Evolutionary conservation across 2,888 invertebrate species (phyloP).

Genomic region (Zele albiditarsus): DNA sequence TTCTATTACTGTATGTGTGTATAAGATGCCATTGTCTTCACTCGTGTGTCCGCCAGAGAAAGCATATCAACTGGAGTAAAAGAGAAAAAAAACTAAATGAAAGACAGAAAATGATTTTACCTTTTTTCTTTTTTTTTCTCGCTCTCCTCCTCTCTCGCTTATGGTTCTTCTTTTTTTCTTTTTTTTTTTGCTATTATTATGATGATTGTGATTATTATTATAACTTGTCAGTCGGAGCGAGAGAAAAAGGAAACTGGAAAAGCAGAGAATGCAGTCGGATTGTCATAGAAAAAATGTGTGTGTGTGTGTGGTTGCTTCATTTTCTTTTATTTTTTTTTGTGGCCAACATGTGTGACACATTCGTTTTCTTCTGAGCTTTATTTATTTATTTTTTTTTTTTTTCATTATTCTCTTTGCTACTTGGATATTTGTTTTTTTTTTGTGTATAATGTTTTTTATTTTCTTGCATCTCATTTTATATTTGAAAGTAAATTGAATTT

Average conservation of each 20-base stretch:
- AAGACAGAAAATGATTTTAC: conserved; percentile 25
- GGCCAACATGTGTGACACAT: conserved; percentile 12
- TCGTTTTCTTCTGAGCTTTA: conserved; percentile 14
- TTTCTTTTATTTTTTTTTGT: conserved; percentile 21
- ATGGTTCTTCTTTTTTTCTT: conserved; percentile 5
- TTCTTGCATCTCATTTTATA: not conserved
- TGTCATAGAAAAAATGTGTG: conserved; percentile 50
- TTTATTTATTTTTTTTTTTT: not conserved
- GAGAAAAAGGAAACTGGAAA: conserved; percentile 35
- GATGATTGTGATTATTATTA: conserved; percentile 55
- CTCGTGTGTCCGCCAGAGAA: conserved; percentile 59
- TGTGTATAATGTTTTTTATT: not conserved
- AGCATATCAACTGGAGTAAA: conserved; percentile 34
- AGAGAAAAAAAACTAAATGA: not conserved
- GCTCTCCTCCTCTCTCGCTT: not conserved
- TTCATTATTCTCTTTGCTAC: conserved; percentile 17
- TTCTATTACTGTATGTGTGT: conserved; percentile 37
- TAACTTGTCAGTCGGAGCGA: conserved; percentile 53
- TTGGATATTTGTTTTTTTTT: conserved; percentile 9
- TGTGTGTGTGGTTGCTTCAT: not conserved
- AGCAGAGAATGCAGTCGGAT: conserved; percentile 47
- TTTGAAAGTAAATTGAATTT: not conserved
- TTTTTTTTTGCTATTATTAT: conserved; percentile 26
- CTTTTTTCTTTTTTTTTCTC: conserved; percentile 11
- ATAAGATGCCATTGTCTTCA: conserved; percentile 64